phyloP scores from a whole-genome alignment of 2,113 vertebrate species.

The Xiphophorus couchianus region DNA sequence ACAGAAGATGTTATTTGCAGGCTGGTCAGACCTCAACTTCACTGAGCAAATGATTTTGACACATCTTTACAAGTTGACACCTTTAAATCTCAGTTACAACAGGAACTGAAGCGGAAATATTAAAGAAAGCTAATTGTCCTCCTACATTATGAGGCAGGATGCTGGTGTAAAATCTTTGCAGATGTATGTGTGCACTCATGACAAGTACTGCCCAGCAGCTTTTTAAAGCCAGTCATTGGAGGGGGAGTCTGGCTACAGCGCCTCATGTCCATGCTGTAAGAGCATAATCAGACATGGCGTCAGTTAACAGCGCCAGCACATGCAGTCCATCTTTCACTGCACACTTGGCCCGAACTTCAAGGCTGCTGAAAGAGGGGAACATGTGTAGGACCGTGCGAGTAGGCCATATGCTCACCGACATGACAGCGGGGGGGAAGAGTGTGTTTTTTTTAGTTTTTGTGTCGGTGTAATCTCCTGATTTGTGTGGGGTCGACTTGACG shows the following conservation, averaged over 20 bases:
- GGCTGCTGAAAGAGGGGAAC: slow-evolving; percentile 43
- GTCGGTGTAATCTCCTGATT: slow-evolving; percentile 23
- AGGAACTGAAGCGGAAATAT: slow-evolving; percentile 51
- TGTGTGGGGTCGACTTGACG: slow-evolving; percentile 17
- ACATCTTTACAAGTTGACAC: slow-evolving; percentile 22
- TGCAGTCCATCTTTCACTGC: slow-evolving; percentile 45
- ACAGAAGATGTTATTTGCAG: slow-evolving; percentile 24
- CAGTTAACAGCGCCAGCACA: slow-evolving; percentile 52
- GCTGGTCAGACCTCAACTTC: slow-evolving; percentile 1
- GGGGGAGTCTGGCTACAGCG: slow-evolving; percentile 41
- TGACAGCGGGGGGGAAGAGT: slow-evolving; percentile 16
- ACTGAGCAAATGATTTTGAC: slow-evolving; percentile 5
- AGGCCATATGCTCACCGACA: slow-evolving; percentile 41
- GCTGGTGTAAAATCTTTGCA: slow-evolving; percentile 25
- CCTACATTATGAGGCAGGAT: slow-evolving; percentile 31
- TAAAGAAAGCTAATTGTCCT: slow-evolving; percentile 51
- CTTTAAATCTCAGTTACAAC: slow-evolving; percentile 26
- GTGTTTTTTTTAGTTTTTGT: slow-evolving; percentile 1
- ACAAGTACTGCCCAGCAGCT: slow-evolving; percentile 30
- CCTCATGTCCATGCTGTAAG: slow-evolving; percentile 36
- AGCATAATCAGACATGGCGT: slow-evolving; percentile 61
- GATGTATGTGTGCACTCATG: slow-evolving; percentile 20
- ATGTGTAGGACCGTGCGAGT: slow-evolving; percentile 50
- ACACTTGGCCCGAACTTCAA: slow-evolving; percentile 58
- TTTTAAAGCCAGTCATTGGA: slow-evolving; percentile 50